These are phyloP conservation scores for Atherinomorus stipes DNA, from an alignment of 2,113 vertebrate species.

Conservation along the genomic window DNA sequence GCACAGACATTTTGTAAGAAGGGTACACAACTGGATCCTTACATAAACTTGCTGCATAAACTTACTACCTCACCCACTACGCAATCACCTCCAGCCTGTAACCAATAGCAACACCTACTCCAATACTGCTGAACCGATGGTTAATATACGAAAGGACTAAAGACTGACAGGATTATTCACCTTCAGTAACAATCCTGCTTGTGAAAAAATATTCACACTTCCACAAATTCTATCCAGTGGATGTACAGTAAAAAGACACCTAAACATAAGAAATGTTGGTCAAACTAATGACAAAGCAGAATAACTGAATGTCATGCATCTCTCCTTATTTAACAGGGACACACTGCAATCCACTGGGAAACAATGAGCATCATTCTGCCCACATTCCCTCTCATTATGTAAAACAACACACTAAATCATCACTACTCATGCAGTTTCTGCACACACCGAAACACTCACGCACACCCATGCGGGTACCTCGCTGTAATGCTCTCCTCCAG, in stretches of 20 bases:
- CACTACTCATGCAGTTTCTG: slow-evolving; percentile 64
- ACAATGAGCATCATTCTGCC: slow-evolving; percentile 58
- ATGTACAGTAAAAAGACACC: slow-evolving; percentile 18
- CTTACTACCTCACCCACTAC: slow-evolving; percentile 61
- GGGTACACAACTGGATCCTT: slow-evolving; percentile 29
- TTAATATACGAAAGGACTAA: slow-evolving; percentile 39
- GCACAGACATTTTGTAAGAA: slow-evolving; percentile 10
- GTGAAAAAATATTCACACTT: background rate
- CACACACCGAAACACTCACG: slow-evolving; percentile 44
- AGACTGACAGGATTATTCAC: slow-evolving; percentile 11
- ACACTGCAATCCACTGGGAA: slow-evolving; percentile 55
- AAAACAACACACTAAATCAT: slow-evolving; percentile 60
- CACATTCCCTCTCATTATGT: slow-evolving; percentile 62
- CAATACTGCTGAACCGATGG: slow-evolving; percentile 47
- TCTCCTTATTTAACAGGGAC: slow-evolving; percentile 48
- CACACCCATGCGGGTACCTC: slow-evolving; percentile 84
- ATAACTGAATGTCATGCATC: slow-evolving; percentile 50
- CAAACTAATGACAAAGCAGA: slow-evolving; percentile 29
- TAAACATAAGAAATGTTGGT: slow-evolving; percentile 15
- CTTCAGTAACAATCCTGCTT: slow-evolving; percentile 25
- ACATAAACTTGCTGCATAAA: slow-evolving; percentile 60
- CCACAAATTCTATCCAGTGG: slow-evolving; percentile 18
- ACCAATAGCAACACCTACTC: slow-evolving; percentile 76
- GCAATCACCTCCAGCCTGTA: slow-evolving; percentile 57
- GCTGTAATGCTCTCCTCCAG: slow-evolving; percentile 81